A percentile compares a stretch with the other conserved stretches of the same genome.
These are phyloP conservation scores for Pristionchus entomophagus DNA, from an alignment of 2,888 invertebrate species.

Conservation along the genomic window DNA sequence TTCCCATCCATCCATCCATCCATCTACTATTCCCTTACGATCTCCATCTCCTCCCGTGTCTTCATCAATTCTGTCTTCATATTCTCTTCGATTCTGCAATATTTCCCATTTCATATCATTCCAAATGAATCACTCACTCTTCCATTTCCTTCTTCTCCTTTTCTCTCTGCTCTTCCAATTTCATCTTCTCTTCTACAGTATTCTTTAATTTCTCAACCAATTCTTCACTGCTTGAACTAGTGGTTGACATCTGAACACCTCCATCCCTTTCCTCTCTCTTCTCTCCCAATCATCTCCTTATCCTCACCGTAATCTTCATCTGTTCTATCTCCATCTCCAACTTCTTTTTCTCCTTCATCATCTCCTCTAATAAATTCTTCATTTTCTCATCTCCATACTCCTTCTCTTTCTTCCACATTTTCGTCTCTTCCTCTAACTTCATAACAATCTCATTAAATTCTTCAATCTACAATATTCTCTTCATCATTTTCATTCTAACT, in stretches of 20 bases:
- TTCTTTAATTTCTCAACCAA: conserved; percentile 22
- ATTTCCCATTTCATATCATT: not conserved
- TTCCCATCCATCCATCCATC: not conserved
- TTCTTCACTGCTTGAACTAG: conserved; percentile 8
- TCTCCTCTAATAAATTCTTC: not conserved
- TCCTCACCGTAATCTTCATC: not conserved
- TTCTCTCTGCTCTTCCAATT: not conserved
- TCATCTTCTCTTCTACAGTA: not conserved
- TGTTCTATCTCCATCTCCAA: not conserved
- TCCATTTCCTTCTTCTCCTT: not conserved
- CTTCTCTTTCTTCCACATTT: not conserved
- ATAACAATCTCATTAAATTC: not conserved
- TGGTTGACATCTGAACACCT: not conserved
- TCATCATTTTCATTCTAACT: not conserved
- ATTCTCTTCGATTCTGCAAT: conserved; percentile 1
- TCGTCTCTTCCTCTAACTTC: not conserved
- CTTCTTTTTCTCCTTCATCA: not conserved
- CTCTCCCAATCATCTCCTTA: not conserved
- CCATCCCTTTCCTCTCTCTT: not conserved
- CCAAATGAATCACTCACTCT: not conserved
- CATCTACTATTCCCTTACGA: not conserved
- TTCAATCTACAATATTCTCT: not conserved
- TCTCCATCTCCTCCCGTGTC: not conserved
- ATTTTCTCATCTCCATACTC: not conserved
- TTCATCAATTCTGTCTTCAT: not conserved